Percentiles rank a stretch among this genome's conserved stretches.
These are phyloP conservation scores for Rhinoptilus africanus DNA, from an alignment of 2,113 vertebrate species.

Conservation along the genomic window DNA sequence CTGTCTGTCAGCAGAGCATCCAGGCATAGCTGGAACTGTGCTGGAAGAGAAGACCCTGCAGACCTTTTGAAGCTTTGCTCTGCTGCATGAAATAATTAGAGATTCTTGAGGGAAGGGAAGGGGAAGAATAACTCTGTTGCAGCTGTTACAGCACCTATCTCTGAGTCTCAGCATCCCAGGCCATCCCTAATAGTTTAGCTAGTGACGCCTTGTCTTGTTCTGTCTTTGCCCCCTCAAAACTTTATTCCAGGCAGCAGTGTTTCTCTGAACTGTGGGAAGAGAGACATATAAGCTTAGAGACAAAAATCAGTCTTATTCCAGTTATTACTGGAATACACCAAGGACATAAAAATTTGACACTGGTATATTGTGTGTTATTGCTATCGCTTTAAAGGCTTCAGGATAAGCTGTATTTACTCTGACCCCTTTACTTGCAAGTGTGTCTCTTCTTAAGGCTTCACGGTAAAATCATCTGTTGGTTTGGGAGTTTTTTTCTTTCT, in stretches of 20 bases:
- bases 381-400: background rate
- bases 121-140: background rate
- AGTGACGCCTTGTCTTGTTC: background rate
- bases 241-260: background rate
- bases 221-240: background rate
- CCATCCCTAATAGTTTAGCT: background rate
- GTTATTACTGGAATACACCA: slow-evolving; percentile 18
- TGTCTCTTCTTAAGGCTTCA: background rate
- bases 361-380: background rate
- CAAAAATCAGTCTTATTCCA: background rate
- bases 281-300: background rate
- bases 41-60: background rate
- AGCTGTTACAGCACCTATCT: background rate
- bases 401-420: background rate
- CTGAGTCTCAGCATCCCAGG: background rate
- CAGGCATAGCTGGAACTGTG: background rate
- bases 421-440: background rate
- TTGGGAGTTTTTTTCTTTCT: background rate
- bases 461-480: background rate
- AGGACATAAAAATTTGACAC: background rate
- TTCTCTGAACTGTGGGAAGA: background rate
- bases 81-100: slow-evolving; percentile 1
- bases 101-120: background rate
- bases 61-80: background rate
- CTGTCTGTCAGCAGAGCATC: background rate